These are phyloP conservation scores for Eclectus roratus DNA, from an alignment of 2,113 vertebrate species.

Conservation along the genomic window DNA sequence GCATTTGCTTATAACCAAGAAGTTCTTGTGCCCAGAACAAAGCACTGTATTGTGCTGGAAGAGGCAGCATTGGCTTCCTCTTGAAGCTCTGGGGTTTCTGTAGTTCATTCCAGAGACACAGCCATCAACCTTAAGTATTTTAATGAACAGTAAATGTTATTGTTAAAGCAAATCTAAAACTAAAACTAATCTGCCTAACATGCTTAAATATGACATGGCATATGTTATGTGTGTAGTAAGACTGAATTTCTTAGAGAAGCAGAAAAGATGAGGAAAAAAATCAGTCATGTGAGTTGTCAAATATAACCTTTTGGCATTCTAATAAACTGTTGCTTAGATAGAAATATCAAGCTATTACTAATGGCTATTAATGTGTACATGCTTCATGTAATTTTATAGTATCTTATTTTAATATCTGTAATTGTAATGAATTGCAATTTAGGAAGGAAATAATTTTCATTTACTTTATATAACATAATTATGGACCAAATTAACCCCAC, in stretches of 20 bases:
- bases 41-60: background rate
- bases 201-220: slow-evolving; percentile 12
- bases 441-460: slow-evolving; percentile 92
- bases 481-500: slow-evolving; percentile 98
- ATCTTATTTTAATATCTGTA: slow-evolving; percentile 95
- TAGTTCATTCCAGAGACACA: background rate
- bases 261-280: slow-evolving; percentile 64
- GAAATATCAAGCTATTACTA: slow-evolving; percentile 88
- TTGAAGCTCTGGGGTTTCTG: background rate
- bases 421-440: slow-evolving; percentile 99
- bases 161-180: background rate
- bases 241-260: slow-evolving; percentile 60
- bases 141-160: background rate
- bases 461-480: slow-evolving; percentile 98
- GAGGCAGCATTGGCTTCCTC: background rate
- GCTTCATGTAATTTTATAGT: slow-evolving; percentile 95
- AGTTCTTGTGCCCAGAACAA: background rate
- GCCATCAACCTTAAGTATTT: background rate
- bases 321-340: slow-evolving; percentile 84
- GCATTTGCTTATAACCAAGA: background rate
- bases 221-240: background rate
- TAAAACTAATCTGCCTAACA: background rate
- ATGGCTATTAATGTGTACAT: slow-evolving; percentile 92
- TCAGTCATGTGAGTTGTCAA: slow-evolving; percentile 81
- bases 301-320: slow-evolving; percentile 83